These are phyloP conservation scores for Garrulus glandarius DNA, from an alignment of 2,797 vertebrate genomes.

Conservation along the genomic window DNA sequence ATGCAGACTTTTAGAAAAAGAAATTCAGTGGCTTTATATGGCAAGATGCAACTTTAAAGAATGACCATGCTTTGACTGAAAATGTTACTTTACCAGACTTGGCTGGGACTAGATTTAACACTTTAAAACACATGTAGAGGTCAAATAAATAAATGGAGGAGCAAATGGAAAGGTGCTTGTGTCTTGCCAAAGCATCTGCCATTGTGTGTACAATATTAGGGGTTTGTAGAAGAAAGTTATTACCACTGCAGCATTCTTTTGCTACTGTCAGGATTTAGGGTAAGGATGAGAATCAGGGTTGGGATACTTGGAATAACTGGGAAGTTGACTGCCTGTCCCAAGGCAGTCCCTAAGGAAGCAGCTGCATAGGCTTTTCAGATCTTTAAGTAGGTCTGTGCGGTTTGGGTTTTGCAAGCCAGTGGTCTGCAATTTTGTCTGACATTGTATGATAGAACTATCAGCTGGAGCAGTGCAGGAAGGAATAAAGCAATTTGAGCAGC, in stretches of 20 bases:
- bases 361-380: background rate
- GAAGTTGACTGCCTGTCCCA: background rate
- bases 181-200: background rate
- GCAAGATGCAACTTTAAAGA: background rate
- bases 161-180: background rate
- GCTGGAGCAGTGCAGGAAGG: background rate
- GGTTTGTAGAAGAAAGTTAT: background rate
- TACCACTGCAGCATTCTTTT: background rate
- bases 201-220: background rate
- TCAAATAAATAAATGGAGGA: background rate
- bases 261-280: background rate
- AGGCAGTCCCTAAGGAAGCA: background rate
- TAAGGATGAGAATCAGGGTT: background rate
- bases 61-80: background rate
- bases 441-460: background rate
- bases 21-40: background rate
- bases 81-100: background rate
- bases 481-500: background rate
- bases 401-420: background rate
- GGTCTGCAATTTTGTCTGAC: background rate
- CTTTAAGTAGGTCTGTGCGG: no score
- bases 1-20: background rate
- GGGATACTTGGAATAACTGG: background rate
- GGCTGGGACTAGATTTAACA: background rate
- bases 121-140: background rate